These are phyloP conservation scores for Mellilla xanthometata DNA, from an alignment of 2,888 invertebrate genomes.

Conservation along the genomic window DNA sequence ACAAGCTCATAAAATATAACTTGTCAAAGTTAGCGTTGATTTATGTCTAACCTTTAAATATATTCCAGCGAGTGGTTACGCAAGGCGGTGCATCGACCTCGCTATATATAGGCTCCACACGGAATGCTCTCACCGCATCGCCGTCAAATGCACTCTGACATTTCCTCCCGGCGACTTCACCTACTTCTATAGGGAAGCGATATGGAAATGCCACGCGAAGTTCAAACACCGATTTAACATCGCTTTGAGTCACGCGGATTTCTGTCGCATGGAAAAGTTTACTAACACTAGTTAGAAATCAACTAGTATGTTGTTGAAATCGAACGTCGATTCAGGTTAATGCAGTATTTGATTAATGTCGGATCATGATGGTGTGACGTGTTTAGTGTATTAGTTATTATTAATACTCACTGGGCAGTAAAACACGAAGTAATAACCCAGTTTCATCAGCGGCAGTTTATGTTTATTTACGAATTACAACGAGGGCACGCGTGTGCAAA, in stretches of 20 bases:
- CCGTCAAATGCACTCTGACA: conserved; percentile 69
- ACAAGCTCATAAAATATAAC: too few species aligned
- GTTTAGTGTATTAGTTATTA: conserved; percentile 36
- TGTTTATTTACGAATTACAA: conserved; percentile 63
- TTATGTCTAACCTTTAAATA: conserved; percentile 21
- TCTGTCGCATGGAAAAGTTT: neutral
- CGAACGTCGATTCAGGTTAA: conserved; percentile 14
- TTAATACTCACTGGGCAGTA: conserved; percentile 34
- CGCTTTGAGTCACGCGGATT: conserved; percentile 7
- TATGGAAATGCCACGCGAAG: conserved; percentile 11
- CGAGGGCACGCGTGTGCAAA: conserved; percentile 68
- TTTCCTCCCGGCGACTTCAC: conserved; percentile 53
- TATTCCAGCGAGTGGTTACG: conserved; percentile 50
- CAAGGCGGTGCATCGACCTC: conserved; percentile 70
- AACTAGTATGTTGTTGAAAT: conserved; percentile 6
- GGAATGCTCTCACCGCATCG: conserved; percentile 57
- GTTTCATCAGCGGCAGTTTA: conserved; percentile 57
- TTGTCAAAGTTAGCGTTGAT: neutral
- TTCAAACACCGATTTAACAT: conserved; percentile 12
- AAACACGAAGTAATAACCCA: conserved; percentile 49
- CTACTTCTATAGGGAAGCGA: conserved; percentile 12
- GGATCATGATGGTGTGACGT: conserved; percentile 21
- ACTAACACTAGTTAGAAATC: conserved; percentile 8
- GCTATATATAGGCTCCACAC: conserved; percentile 57
- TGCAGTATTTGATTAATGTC: conserved; percentile 26